phyloP scores from a whole-genome alignment of 2,113 vertebrate species.

The Zapornia atra region DNA sequence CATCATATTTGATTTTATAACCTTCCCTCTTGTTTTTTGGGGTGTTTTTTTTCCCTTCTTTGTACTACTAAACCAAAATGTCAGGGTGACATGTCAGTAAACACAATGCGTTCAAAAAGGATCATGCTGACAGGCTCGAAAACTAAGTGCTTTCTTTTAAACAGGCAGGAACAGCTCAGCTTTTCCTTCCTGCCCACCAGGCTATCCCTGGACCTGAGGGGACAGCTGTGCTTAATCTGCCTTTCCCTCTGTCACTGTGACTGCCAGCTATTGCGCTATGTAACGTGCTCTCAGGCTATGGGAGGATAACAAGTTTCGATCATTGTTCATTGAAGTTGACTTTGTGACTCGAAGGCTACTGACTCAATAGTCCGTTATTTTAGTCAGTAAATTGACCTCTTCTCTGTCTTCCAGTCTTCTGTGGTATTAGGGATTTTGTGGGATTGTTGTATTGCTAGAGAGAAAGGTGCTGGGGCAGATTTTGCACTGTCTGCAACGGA shows the following conservation, averaged over 20 bases:
- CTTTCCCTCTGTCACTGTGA: not conserved
- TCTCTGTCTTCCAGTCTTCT: not conserved
- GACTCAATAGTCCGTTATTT: not conserved
- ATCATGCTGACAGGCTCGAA: not conserved
- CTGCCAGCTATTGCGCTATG: not conserved
- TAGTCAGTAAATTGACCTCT: not conserved
- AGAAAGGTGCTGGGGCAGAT: not conserved
- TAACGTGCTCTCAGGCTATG: rapidly evolving
- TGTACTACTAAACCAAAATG: conserved; percentile 27
- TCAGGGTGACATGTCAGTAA: conserved; percentile 24
- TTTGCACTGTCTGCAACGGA: not conserved
- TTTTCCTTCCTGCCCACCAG: conserved; percentile 27
- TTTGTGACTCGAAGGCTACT: not conserved
- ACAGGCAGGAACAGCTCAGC: not conserved
- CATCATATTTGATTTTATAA: conserved; percentile 40
- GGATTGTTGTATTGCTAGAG: not conserved
- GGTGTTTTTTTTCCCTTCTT: not conserved
- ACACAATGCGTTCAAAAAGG: not conserved
- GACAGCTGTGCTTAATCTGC: conserved; percentile 13
- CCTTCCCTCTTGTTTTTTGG: not conserved
- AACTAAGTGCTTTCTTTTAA: not conserved
- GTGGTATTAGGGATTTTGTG: not conserved
- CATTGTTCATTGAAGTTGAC: not conserved
- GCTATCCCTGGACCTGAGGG: not conserved
- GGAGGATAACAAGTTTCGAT: not conserved